Conservation (phyloP, 2,113 vertebrate species). For the Labrus mixtus region DNA sequence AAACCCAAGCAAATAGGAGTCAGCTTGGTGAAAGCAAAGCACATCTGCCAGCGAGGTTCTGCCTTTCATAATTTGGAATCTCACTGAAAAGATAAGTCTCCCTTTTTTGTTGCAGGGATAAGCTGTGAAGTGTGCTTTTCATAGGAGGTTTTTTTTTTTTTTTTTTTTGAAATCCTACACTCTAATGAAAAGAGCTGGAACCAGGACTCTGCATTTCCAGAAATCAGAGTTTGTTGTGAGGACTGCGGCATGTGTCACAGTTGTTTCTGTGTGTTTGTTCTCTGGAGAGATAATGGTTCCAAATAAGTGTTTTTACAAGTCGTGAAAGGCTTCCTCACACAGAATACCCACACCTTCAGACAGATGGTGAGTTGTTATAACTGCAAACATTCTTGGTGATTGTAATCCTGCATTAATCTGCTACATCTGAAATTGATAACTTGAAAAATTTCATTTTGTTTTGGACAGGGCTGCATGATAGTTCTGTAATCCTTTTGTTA, state of each 20-base stretch:
- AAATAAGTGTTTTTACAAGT: slow-evolving; percentile 4
- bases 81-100: slow-evolving; percentile 80
- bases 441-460: slow-evolving; percentile 10
- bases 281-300: not conserved
- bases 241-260: slow-evolving; percentile 14
- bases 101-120: slow-evolving; percentile 69
- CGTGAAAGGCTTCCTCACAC: not conserved
- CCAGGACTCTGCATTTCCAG: slow-evolving; percentile 11
- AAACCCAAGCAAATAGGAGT: slow-evolving; percentile 79
- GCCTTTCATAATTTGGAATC: slow-evolving; percentile 80
- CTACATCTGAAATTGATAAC: slow-evolving; percentile 15
- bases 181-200: slow-evolving; percentile 11
- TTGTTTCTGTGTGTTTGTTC: not conserved
- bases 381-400: slow-evolving; percentile 1
- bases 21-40: slow-evolving; percentile 76
- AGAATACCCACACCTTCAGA: slow-evolving; percentile 4
- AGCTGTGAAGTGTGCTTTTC: slow-evolving; percentile 77
- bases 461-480: slow-evolving; percentile 4
- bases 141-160: slow-evolving; percentile 46
- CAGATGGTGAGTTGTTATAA: slow-evolving; percentile 8
- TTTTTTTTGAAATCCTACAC: not conserved
- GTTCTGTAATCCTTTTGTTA: slow-evolving; percentile 10
- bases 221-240: slow-evolving; percentile 31
- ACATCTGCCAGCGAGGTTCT: slow-evolving; percentile 76
- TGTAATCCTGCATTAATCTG: slow-evolving; percentile 20